Evolutionary conservation across 2,888 invertebrate genomes (phyloP), one percentile per base, ranked within the genome.

Genomic region (Drosophila nigricruria): DNA sequence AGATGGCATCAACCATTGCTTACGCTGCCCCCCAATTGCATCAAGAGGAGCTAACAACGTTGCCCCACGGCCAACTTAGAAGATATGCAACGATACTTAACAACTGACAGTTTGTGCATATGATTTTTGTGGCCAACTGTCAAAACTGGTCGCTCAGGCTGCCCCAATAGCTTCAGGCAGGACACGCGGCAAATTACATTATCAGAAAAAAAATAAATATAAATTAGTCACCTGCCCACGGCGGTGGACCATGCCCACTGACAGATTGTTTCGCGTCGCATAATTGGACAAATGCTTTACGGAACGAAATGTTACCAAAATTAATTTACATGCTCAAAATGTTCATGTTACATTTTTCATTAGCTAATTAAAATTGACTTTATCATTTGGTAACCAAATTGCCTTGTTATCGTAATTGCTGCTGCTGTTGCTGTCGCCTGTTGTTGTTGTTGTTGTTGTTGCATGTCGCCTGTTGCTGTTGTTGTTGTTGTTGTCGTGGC

Each of bases 341-440:
- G 60, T 70, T 61, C 70, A 65, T 56, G 62, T 49, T 42, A 42
- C 67, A 73, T 57, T 80, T 77, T 81, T 68, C 83, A 83, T 83
- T 83, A 83, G 83, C 83, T 83, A 83, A 83, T 88, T 88, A 85
- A 83, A 83, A 70, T 88, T 71, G 67, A 74, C 79, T 82, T 66
- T 72, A 76, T 82, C 79, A 86, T 66, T 84, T 79, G 79, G 53
- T 79, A 64, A 79, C 76, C 47, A 54, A 70, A 77, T 76, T 74
- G 69, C 64, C 79, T 65, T 79, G 76, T 76, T 77, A 79, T 67
- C 66, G 59, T 67, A 50, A 57, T 60, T 54, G 45, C 42, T 54
- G 58, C 9, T 16, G 45, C 45, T 25, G 16, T 16, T n/a, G 60
- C 32, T 27, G 45, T 10, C 9, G 45, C 14, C 9, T 60, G 36